Conservation (phyloP, 2,888 invertebrate genomes). For the Hyppa rectilinea region DNA sequence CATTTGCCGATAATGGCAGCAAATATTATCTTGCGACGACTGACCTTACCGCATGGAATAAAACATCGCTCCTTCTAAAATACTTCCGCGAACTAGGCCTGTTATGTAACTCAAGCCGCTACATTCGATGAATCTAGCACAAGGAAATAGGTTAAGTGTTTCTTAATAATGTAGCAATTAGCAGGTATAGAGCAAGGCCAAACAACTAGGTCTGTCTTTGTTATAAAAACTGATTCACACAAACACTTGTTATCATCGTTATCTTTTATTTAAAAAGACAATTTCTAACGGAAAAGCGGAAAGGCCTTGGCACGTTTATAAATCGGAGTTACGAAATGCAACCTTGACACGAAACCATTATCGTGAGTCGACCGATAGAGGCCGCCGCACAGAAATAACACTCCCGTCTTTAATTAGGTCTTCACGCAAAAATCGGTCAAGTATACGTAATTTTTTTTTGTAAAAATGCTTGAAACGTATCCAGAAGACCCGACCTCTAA, state of each 20-base stretch:
- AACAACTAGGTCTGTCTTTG: constrained; percentile 76
- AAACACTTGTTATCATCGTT: constrained; percentile 65
- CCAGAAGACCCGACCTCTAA: constrained; percentile 78
- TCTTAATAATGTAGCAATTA: constrained; percentile 88
- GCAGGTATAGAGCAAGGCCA: constrained; percentile 81
- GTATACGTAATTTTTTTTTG: constrained; percentile 76
- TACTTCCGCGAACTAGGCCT: constrained; percentile 74
- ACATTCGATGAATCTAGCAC: constrained; percentile 81
- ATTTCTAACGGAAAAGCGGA: constrained; percentile 78
- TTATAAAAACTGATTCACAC: constrained; percentile 66
- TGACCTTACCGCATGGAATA: constrained; percentile 51
- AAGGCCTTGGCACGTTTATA: constrained; percentile 85
- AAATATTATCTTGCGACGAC: constrained; percentile 45
- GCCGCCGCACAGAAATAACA: constrained; percentile 85
- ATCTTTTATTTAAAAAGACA: constrained; percentile 69
- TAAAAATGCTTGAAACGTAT: constrained; percentile 78
- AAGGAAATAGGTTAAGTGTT: constrained; percentile 88
- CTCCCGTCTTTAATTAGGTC: constrained; percentile 82
- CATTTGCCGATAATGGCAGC: constrained; percentile 44
- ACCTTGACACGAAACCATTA: constrained; percentile 89
- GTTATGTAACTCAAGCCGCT: constrained; percentile 75
- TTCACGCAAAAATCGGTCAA: constrained; percentile 88
- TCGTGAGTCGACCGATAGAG: constrained; percentile 85
- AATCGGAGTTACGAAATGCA: constrained; percentile 81
- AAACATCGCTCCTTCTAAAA: constrained; percentile 46